A percentile compares a stretch with the other conserved stretches of the same genome.
Evolutionary conservation across 1,140 invertebrate species (phyloP).

Genomic region (Myzus persicae): DNA sequence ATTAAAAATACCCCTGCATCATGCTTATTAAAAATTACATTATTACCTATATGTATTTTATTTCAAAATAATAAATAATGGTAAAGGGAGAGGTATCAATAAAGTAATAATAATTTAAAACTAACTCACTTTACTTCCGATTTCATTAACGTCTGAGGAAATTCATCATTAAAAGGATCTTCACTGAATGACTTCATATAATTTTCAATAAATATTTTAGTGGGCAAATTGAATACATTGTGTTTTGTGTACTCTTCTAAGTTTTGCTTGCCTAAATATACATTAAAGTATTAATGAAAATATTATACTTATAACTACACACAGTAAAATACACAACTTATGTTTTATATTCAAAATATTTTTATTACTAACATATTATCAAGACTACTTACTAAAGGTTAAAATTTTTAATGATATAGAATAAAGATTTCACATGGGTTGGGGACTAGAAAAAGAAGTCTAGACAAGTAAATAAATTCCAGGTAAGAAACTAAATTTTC

Average conservation of each 20-base stretch:
- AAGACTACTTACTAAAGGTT: not conserved
- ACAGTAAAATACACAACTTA: too few species aligned
- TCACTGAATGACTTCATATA: conserved; percentile 50
- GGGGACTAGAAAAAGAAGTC: not conserved
- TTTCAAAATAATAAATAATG: not conserved
- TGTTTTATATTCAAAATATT: not conserved
- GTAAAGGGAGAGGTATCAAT: not conserved
- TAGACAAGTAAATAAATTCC: not conserved
- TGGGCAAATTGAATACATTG: conserved; percentile 32
- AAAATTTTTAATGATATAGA: not conserved
- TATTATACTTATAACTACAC: not conserved
- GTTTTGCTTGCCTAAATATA: not conserved
- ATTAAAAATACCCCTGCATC: too few species aligned
- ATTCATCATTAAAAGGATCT: conserved; percentile 57
- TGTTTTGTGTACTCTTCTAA: conserved; percentile 34
- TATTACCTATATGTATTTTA: not conserved
- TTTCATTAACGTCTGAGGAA: conserved; percentile 45
- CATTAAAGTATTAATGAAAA: not conserved
- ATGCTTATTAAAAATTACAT: not conserved
- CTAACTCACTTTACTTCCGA: conserved; percentile 42
- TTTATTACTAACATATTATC: not conserved
- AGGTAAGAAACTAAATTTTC: not conserved
- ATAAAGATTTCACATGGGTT: not conserved
- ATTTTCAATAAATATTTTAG: conserved; percentile 48
- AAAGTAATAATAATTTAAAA: not conserved